phyloP scores from a whole-genome alignment of 2,113 vertebrate species.

The Budorcas taxicolor region DNA sequence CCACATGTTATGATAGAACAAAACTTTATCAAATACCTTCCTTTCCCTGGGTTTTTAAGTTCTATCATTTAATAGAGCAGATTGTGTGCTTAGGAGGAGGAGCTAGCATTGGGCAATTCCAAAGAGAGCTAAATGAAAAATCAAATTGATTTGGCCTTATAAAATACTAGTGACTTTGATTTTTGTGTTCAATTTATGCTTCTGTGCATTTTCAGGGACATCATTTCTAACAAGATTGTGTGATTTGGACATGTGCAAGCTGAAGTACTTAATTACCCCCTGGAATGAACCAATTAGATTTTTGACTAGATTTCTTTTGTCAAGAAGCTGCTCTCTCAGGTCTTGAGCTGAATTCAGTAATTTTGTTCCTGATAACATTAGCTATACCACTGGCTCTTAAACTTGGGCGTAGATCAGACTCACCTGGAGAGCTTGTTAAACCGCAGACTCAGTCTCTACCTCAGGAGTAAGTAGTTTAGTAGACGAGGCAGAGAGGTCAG shows the following conservation, averaged over 20 bases:
- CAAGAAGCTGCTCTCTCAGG: not conserved
- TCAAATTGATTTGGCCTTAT: not conserved
- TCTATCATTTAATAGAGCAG: not conserved
- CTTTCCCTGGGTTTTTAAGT: not conserved
- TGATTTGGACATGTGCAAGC: not conserved
- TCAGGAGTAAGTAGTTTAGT: not conserved
- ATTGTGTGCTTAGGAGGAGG: not conserved
- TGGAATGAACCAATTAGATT: not conserved
- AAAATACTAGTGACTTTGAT: not conserved
- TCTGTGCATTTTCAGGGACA: not conserved
- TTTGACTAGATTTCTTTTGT: not conserved
- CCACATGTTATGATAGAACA: not conserved
- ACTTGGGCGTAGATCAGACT: not conserved
- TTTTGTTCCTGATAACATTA: not conserved
- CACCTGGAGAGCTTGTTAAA: not conserved
- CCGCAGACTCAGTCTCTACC: no score
- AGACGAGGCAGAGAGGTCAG: not conserved
- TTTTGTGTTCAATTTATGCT: constrained; percentile 6
- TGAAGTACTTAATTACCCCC: not conserved
- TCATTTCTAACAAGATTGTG: not conserved
- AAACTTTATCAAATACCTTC: not conserved
- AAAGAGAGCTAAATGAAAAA: not conserved
- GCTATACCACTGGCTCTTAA: not conserved
- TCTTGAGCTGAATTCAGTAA: not conserved
- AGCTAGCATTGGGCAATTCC: not conserved